phyloP scores from a whole-genome alignment of 1,140 invertebrate genomes.

The Trachymyrmex cornetzi region DNA sequence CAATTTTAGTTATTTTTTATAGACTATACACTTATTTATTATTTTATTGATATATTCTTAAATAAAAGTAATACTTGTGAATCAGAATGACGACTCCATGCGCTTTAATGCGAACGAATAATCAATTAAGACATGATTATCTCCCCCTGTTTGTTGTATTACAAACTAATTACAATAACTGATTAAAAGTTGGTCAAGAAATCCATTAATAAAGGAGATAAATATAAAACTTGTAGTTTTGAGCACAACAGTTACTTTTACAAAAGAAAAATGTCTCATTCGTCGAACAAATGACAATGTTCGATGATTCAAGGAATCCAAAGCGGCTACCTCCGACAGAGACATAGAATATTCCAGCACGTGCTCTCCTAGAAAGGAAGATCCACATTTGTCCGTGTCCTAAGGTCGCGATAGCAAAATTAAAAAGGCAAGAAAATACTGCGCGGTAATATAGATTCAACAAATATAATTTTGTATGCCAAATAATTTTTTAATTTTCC shows the following conservation, averaged over 20 bases:
- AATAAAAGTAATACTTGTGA: neutral
- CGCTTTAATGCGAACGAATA: neutral
- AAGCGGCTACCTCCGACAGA: constrained; percentile 16
- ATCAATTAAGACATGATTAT: constrained; percentile 13
- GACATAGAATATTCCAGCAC: constrained; percentile 49
- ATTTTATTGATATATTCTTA: no score
- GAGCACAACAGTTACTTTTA: neutral
- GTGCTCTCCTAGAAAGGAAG: neutral
- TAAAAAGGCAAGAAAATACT: neutral
- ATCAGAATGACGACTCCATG: neutral
- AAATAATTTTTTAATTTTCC: neutral
- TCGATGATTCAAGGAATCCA: constrained; percentile 44
- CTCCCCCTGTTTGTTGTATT: neutral
- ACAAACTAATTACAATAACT: constrained; percentile 4
- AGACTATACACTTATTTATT: no score
- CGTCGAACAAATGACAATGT: constrained; percentile 37
- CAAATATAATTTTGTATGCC: neutral
- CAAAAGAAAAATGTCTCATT: constrained; percentile 24
- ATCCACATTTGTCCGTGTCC: constrained; percentile 23
- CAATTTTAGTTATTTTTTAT: no score
- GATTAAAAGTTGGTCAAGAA: neutral
- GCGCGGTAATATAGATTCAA: neutral
- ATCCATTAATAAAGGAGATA: neutral
- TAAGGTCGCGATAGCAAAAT: constrained; percentile 30
- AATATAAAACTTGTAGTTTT: neutral